Conservation (phyloP, 1,140 invertebrate genomes). For the Aplysia californica region DNA sequence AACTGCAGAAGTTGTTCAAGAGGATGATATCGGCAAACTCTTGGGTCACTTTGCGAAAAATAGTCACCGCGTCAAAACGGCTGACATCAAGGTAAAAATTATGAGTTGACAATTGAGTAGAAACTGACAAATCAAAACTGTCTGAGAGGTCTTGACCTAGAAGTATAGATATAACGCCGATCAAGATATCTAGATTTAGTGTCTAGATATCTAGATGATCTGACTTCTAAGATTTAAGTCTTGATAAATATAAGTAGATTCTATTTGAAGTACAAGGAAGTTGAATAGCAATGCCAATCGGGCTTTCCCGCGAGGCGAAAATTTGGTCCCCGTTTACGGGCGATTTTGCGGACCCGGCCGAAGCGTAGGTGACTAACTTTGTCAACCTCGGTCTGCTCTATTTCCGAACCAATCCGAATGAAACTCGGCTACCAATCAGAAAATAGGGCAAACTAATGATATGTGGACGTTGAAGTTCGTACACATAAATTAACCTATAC, state of each 20-base stretch:
- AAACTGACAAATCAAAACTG: background rate
- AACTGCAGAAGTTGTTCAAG: background rate
- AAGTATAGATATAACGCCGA: background rate
- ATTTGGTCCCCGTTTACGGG: too few species aligned
- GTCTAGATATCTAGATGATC: background rate
- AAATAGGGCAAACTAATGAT: too few species aligned
- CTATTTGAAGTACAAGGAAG: background rate
- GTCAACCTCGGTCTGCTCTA: too few species aligned
- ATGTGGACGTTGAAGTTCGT: too few species aligned
- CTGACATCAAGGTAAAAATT: constrained; percentile 19
- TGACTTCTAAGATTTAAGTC: background rate
- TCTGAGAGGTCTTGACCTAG: background rate
- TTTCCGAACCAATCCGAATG: too few species aligned
- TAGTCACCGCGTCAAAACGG: constrained; percentile 21
- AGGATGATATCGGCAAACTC: constrained; percentile 18
- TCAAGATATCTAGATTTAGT: background rate
- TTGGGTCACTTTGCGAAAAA: constrained; percentile 25
- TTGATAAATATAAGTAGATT: background rate
- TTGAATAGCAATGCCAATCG: background rate
- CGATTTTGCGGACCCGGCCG: too few species aligned
- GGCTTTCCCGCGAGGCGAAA: too few species aligned
- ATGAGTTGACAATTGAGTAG: background rate
- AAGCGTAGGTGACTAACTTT: too few species aligned
- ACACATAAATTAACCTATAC: too few species aligned
- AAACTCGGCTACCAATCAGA: too few species aligned